Base-by-base conservation (phyloP, 1,140 invertebrate genomes). In the Cyclargus thomasi region DNA sequence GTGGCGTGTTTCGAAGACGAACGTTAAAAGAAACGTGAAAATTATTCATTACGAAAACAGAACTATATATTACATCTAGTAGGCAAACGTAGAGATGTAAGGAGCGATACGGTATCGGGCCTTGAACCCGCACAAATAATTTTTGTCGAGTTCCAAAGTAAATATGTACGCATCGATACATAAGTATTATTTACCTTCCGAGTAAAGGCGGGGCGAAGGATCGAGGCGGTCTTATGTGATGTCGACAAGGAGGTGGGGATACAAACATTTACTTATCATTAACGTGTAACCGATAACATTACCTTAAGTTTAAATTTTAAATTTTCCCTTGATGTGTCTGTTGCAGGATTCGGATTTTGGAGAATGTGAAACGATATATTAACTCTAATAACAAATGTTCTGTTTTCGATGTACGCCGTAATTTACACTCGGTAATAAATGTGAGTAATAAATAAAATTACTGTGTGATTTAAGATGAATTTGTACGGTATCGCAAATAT, bases 171-270 rank as follows among this genome's bases (percentile, higher is more conserved):
- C 71, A 80, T 64, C 76, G 75, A 78, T 86, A 85, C 71, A 82
- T 86, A 82, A 82, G 71, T 71, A 86, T 75, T 85, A 87, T 88
- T 80, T 90, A 87, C 77, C 75, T 77, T 81, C 69, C 75, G 74
- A 73, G 70, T 76, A 86, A 83, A 90, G 87, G 87, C 86, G 87
- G 82, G 77, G 87, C 85, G 72, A 81, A 75, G 73, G 77, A 80
- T 80, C 73, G 79, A 88, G 87, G 85, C 85, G 85, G 87, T 81
- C 78, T 86, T 90, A 84, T 88, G 86, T 85, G 78, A 74, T 78
- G 83, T 85, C 78, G 82, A 85, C 83, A 86, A 83, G 82, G 83
- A 88, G 85, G 86, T 81, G 85, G 81, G 82, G 74, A 71, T 77
- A 80, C 74, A 65, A n/a, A 23, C 53, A 53, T 35, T 17, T 29